Percentiles rank a stretch among this genome's conserved stretches.
phyloP scores from a whole-genome alignment of 2,113 vertebrate species.

The Boleophthalmus pectinirostris region DNA sequence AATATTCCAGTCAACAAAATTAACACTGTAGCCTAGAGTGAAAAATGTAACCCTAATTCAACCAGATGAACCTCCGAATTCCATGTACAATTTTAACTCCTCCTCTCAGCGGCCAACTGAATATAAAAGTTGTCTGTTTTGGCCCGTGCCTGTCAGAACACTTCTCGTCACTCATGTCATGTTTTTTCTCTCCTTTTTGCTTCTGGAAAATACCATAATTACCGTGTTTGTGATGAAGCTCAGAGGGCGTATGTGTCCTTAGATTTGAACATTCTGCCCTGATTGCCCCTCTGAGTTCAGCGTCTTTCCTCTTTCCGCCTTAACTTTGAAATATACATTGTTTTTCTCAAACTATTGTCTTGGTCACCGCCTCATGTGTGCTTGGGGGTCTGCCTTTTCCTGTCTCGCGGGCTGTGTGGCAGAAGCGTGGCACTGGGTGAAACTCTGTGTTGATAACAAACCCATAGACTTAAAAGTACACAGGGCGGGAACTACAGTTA shows the following conservation, averaged over 20 bases:
- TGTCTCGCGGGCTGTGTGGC: constrained; percentile 53
- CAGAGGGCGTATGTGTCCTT: constrained; percentile 69
- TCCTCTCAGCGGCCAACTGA: constrained; percentile 63
- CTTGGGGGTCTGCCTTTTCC: constrained; percentile 60
- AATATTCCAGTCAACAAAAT: no score
- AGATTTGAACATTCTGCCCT: constrained; percentile 67
- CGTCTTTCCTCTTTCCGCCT: constrained; percentile 74
- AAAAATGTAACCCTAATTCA: constrained; percentile 33
- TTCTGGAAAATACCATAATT: constrained; percentile 68
- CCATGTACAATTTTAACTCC: constrained; percentile 71
- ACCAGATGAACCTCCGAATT: constrained; percentile 67
- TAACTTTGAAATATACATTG: constrained; percentile 72
- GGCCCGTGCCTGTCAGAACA: constrained; percentile 63
- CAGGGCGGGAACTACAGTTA: constrained; percentile 31
- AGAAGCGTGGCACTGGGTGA: constrained; percentile 64
- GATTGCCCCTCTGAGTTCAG: constrained; percentile 69
- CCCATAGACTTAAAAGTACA: constrained; percentile 36
- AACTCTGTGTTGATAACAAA: constrained; percentile 63
- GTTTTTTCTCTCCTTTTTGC: constrained; percentile 41
- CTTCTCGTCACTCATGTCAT: constrained; percentile 69
- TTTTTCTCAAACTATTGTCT: constrained; percentile 71
- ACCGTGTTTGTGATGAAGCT: constrained; percentile 72
- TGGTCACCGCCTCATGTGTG: constrained; percentile 22
- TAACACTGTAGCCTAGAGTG: neutral
- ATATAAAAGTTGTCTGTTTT: constrained; percentile 70